Percentiles rank a stretch among this genome's conserved stretches.
phyloP scores from a whole-genome alignment of 2,888 invertebrate species.

The Meandrusa payeni region DNA sequence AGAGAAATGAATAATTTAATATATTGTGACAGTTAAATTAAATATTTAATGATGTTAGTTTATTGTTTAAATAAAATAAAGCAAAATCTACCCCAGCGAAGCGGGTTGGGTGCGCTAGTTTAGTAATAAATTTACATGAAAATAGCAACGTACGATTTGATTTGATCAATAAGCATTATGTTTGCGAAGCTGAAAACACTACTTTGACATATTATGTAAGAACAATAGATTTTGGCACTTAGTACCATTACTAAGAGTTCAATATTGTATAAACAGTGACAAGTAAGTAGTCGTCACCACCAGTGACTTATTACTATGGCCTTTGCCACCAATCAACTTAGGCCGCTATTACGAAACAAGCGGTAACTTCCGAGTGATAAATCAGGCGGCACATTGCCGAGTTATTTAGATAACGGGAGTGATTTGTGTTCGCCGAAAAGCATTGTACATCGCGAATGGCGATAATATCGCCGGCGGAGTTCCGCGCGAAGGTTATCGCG shows the following conservation, averaged over 20 bases:
- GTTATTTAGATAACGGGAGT: conserved; percentile 28
- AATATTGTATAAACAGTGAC: conserved; percentile 10
- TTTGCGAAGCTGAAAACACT: conserved; percentile 12
- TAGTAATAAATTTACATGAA: too few species aligned
- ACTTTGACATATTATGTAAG: neutral
- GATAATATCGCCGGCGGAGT: conserved; percentile 12
- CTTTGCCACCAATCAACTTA: conserved; percentile 55
- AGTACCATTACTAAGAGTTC: neutral
- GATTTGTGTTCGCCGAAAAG: conserved; percentile 24
- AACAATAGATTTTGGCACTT: neutral
- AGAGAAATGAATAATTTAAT: too few species aligned
- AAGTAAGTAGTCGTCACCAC: conserved; percentile 10
- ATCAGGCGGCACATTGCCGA: conserved; percentile 27
- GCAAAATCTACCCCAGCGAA: too few species aligned
- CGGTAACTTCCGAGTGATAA: conserved; percentile 23
- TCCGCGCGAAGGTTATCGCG: conserved; percentile 22
- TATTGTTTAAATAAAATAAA: too few species aligned
- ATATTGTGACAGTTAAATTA: too few species aligned
- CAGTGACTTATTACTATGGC: conserved; percentile 41
- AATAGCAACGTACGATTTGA: too few species aligned
- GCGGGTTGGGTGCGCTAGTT: too few species aligned
- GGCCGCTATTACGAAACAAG: conserved; percentile 30
- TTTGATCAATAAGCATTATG: conserved; percentile 18
- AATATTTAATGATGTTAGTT: too few species aligned
- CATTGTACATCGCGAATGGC: conserved; percentile 22